Evolutionary conservation across 2,888 invertebrate genomes (phyloP).

Genomic region (Macrophya alboannulata): DNA sequence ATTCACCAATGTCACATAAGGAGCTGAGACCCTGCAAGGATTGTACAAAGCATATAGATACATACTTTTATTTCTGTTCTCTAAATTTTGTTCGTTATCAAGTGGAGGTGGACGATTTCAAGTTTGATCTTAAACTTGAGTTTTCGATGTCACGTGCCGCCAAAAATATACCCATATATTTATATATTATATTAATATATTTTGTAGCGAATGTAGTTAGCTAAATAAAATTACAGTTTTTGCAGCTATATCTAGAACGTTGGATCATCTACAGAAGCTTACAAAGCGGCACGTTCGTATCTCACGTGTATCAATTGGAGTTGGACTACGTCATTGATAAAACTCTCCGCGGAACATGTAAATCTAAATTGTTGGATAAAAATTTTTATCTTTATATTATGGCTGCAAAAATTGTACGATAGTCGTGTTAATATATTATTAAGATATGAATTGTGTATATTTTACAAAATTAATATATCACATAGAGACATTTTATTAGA

Average conservation of each 20-base stretch:
- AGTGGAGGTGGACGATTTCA: conserved; percentile 30
- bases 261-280: not conserved
- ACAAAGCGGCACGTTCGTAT: not conserved
- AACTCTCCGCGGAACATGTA: not conserved
- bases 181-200: conserved; percentile 54
- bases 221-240: conserved; percentile 52
- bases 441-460: conserved; percentile 43
- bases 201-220: conserved; percentile 55
- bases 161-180: conserved; percentile 54
- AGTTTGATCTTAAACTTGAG: conserved; percentile 23
- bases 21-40: not conserved
- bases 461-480: conserved; percentile 51
- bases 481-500: conserved; percentile 40
- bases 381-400: conserved; percentile 22
- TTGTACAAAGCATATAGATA: not conserved
- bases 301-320: not conserved
- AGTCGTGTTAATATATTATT: conserved; percentile 39
- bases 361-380: conserved; percentile 2
- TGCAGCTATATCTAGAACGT: conserved; percentile 12
- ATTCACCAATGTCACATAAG: not conserved
- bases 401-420: conserved; percentile 44
- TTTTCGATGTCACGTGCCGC: conserved; percentile 41
- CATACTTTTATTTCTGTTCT: not conserved
- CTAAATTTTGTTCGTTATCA: conserved; percentile 5
- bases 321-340: not conserved